Percentiles rank a stretch among this genome's conserved stretches.
phyloP scores from a whole-genome alignment of 2,888 invertebrate species.

The Rhogogaster chlorosoma region DNA sequence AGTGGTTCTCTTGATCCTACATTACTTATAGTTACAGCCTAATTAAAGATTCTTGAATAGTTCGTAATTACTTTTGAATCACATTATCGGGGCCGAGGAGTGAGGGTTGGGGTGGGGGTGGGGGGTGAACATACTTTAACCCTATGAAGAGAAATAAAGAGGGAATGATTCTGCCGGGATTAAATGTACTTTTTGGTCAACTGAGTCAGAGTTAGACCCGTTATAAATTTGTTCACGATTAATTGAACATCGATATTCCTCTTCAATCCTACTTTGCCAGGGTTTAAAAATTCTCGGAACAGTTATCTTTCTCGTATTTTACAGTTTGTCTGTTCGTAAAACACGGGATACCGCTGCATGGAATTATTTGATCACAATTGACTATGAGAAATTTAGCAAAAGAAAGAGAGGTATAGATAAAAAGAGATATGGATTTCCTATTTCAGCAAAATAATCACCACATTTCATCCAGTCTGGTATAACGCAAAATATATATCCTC shows the following conservation, averaged over 20 bases:
- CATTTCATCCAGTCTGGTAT: background rate
- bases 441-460: background rate
- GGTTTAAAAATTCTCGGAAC: background rate
- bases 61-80: background rate
- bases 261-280: background rate
- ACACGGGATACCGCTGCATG: background rate
- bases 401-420: background rate
- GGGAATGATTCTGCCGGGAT: background rate
- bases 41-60: background rate
- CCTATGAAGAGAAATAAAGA: too few relatives aligned
- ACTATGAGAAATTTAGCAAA: background rate
- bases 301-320: background rate
- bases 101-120: background rate
- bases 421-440: background rate
- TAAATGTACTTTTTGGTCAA: background rate
- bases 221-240: background rate
- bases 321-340: background rate
- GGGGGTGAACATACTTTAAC: background rate
- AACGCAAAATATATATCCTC: background rate
- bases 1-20: background rate
- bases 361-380: background rate
- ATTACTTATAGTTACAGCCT: background rate
- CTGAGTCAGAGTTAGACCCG: background rate
- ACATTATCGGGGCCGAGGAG: background rate
- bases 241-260: background rate